Percentiles rank a stretch among this genome's conserved stretches.
Conservation (phyloP, 2,888 invertebrate species). For the Hirtodrosophila duncani region DNA sequence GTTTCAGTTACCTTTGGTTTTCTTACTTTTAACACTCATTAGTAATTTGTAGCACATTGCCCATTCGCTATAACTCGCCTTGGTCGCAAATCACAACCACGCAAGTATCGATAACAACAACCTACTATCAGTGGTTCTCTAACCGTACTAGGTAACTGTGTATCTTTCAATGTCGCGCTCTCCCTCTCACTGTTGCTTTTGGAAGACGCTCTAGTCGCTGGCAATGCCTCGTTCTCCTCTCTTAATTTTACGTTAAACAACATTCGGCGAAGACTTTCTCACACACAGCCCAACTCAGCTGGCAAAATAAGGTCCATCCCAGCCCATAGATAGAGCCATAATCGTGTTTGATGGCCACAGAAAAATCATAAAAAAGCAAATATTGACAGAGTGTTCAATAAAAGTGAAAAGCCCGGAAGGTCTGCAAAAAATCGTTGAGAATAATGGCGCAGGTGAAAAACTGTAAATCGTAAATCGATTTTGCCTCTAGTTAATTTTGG, state of each 20-base stretch:
- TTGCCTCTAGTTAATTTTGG: slow-evolving; percentile 20
- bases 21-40: neutral
- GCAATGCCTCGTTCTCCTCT: slow-evolving; percentile 24
- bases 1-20: neutral
- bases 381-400: slow-evolving; percentile 3
- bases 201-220: slow-evolving; percentile 24
- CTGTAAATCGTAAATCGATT: slow-evolving; percentile 12
- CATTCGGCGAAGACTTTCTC: slow-evolving; percentile 45
- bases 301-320: slow-evolving; percentile 8
- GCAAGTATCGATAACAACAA: slow-evolving; percentile 44
- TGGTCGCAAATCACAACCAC: slow-evolving; percentile 25
- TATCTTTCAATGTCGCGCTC: slow-evolving; percentile 48
- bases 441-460: slow-evolving; percentile 58
- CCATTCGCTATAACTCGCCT: slow-evolving; percentile 10
- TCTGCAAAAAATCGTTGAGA: slow-evolving; percentile 17
- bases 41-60: slow-evolving; percentile 17
- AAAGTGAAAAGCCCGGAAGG: slow-evolving; percentile 37
- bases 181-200: slow-evolving; percentile 1
- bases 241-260: slow-evolving; percentile 1
- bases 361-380: slow-evolving; percentile 18
- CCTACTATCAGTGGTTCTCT: slow-evolving; percentile 50
- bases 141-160: slow-evolving; percentile 15
- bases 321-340: slow-evolving; percentile 24
- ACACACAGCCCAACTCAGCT: slow-evolving; percentile 8
- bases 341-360: slow-evolving; percentile 32